These are phyloP conservation scores for Heterohyrax brucei DNA, from an alignment of 2,797 vertebrate genomes.

Conservation along the genomic window DNA sequence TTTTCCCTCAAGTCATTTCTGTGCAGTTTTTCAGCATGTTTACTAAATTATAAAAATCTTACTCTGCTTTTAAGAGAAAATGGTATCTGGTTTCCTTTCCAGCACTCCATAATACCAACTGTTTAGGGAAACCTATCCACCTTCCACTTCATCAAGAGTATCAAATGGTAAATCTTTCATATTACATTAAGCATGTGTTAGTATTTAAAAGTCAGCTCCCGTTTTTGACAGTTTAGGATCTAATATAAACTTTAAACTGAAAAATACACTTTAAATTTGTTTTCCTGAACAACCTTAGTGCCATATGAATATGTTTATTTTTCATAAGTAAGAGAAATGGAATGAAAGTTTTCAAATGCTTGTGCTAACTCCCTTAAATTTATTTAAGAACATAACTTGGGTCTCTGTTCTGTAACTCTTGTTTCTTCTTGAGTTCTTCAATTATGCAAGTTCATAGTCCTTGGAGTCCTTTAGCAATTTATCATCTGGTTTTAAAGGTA, in stretches of 20 bases:
- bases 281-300: constrained; percentile 35
- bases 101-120: not conserved
- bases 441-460: constrained; percentile 51
- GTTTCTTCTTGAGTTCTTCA: constrained; percentile 70
- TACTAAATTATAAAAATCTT: constrained; percentile 75
- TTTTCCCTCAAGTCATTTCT: constrained; percentile 58
- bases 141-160: constrained; percentile 37
- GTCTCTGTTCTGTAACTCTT: constrained; percentile 41
- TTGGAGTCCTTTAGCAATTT: constrained; percentile 58
- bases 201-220: not conserved
- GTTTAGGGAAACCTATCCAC: not conserved
- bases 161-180: constrained; percentile 3
- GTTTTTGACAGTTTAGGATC: constrained; percentile 42
- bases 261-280: constrained; percentile 58
- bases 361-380: constrained; percentile 43
- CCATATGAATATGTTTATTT: constrained; percentile 66
- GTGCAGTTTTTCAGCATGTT: constrained; percentile 57
- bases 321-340: constrained; percentile 39
- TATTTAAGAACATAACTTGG: constrained; percentile 52
- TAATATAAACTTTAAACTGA: constrained; percentile 55
- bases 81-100: constrained; percentile 69
- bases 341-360: constrained; percentile 64
- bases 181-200: not conserved
- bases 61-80: constrained; percentile 67
- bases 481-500: constrained; percentile 81